Conservation (phyloP, 2,797 vertebrate genomes). For the Hypotaenidia okinawae region DNA sequence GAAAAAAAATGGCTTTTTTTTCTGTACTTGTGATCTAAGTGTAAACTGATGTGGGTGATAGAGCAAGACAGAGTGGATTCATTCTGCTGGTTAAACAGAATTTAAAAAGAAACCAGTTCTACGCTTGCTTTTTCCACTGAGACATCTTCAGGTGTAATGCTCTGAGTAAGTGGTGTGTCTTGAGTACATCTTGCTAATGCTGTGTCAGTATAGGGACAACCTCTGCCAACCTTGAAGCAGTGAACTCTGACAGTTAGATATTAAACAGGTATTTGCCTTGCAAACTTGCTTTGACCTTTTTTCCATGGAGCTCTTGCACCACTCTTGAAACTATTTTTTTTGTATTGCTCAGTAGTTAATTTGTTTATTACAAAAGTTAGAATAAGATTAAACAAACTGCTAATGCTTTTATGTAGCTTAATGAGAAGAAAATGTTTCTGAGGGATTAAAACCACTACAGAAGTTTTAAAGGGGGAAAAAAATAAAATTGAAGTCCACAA, state of each 20-base stretch:
- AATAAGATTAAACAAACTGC: slow-evolving; percentile 72
- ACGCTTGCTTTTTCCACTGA: background rate
- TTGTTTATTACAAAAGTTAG: slow-evolving; percentile 76
- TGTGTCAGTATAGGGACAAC: rapidly evolving
- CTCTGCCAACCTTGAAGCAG: background rate
- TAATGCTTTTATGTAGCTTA: slow-evolving; percentile 73
- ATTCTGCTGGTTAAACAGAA: background rate
- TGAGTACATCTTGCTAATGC: no score
- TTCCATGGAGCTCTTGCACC: slow-evolving; percentile 22
- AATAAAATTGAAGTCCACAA: slow-evolving; percentile 1
- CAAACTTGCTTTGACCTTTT: slow-evolving; percentile 56
- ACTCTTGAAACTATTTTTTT: background rate
- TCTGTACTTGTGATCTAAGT: rapidly evolving
- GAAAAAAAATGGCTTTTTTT: background rate
- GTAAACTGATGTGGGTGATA: background rate
- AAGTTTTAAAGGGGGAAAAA: slow-evolving; percentile 17
- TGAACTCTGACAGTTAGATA: background rate
- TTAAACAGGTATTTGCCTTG: background rate
- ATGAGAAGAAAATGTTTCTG: slow-evolving; percentile 76
- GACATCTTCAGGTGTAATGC: background rate
- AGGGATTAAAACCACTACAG: slow-evolving; percentile 60
- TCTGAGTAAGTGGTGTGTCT: rapidly evolving
- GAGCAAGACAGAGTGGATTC: no score
- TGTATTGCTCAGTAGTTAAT: slow-evolving; percentile 51
- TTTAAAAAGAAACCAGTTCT: rapidly evolving